Conservation (phyloP, 2,797 vertebrate species). For the Loris lydekkerianus region DNA sequence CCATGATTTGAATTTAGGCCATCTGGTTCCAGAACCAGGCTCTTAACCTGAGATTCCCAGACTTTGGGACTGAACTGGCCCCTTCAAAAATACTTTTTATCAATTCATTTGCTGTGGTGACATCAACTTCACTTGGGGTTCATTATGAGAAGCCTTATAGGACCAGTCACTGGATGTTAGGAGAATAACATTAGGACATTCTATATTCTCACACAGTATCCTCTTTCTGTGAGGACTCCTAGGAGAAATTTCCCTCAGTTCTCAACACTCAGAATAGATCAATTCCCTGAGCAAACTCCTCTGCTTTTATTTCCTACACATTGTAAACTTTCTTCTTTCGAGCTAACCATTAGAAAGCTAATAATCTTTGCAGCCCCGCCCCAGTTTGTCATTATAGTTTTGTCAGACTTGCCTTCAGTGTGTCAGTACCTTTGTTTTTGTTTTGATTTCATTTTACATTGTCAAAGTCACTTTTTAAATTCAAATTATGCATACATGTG, state of each 20-base stretch:
- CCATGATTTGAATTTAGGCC: neutral
- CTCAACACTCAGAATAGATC: neutral
- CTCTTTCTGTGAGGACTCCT: neutral
- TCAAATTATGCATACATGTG: neutral
- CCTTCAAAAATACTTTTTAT: neutral
- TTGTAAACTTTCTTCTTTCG: neutral
- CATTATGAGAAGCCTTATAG: neutral
- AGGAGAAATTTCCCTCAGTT: conserved; percentile 3
- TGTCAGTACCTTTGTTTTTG: neutral
- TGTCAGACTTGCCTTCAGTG: conserved; percentile 22
- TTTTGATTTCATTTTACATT: conserved; percentile 41
- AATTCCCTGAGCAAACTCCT: neutral
- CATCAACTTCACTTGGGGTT: neutral
- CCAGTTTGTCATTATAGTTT: neutral
- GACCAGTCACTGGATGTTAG: neutral
- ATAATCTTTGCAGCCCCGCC: neutral
- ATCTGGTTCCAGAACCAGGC: neutral
- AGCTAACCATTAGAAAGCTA: neutral
- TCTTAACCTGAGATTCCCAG: neutral
- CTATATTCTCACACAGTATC: neutral
- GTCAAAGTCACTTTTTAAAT: conserved; percentile 56
- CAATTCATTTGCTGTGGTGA: neutral
- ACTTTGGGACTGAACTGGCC: neutral
- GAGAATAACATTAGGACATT: conserved; percentile 19
- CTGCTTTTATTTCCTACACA: conserved; percentile 31